Evolutionary conservation across 2,113 vertebrate species (phyloP).

Genomic region (Bungarus multicinctus): DNA sequence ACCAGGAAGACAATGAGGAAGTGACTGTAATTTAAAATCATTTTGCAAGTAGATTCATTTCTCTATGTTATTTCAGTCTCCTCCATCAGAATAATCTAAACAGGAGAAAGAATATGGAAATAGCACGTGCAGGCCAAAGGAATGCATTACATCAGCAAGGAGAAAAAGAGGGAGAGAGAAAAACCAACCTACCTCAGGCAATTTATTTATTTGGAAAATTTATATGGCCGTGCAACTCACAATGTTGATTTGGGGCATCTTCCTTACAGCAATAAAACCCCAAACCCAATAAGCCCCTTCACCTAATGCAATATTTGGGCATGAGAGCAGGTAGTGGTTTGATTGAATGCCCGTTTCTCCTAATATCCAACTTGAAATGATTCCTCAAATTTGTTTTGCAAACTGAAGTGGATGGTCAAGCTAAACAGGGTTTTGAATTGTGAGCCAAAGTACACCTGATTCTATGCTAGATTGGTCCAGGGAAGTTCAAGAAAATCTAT

Average conservation of each 20-base stretch:
- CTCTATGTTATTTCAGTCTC: background rate
- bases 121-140: background rate
- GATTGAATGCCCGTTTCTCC: background rate
- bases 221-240: background rate
- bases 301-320: background rate
- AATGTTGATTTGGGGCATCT: background rate
- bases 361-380: background rate
- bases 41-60: background rate
- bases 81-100: background rate
- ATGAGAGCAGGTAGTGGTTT: background rate
- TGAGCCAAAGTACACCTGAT: background rate
- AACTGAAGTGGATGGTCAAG: too few species aligned
- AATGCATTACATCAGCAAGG: background rate
- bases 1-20: background rate
- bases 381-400: background rate
- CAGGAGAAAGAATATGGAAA: background rate
- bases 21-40: background rate
- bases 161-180: background rate
- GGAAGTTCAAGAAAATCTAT: background rate
- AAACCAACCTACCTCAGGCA: background rate
- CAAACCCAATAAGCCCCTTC: background rate
- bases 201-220: background rate
- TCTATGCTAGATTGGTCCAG: background rate
- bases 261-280: background rate
- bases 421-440: background rate